Conservation (phyloP, 1,140 invertebrate species). For the Eupristina koningsbergeri region DNA sequence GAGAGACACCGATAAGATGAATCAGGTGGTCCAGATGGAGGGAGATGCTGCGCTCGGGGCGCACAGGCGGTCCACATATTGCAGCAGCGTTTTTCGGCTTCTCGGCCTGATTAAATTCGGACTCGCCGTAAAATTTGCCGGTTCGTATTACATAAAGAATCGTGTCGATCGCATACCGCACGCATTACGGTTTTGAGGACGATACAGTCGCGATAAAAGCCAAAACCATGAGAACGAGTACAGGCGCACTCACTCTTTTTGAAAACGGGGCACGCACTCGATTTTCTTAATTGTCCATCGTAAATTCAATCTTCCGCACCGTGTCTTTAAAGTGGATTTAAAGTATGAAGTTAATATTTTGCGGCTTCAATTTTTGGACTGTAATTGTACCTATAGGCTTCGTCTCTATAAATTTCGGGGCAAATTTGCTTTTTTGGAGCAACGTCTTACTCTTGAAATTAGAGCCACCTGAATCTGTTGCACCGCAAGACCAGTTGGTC, state of each 20-base stretch:
- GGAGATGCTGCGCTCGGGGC: constrained; percentile 38
- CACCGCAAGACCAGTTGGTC: neutral
- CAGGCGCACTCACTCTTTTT: constrained; percentile 2
- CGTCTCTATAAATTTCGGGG: neutral
- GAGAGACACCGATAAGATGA: neutral
- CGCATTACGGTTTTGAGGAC: constrained; percentile 33
- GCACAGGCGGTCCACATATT: constrained; percentile 27
- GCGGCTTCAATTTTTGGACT: neutral
- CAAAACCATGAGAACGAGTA: constrained; percentile 6
- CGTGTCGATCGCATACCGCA: constrained; percentile 43
- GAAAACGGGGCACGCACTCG: constrained; percentile 24
- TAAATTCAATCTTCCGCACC: constrained; percentile 8
- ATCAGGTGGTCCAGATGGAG: neutral
- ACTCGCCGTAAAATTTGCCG: constrained; percentile 10
- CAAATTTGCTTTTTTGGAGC: constrained; percentile 2
- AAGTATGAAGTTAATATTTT: constrained; percentile 14
- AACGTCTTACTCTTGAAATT: constrained; percentile 10
- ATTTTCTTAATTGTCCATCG: constrained; percentile 7
- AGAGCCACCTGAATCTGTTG: neutral
- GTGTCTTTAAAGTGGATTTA: constrained; percentile 5
- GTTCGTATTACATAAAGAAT: constrained; percentile 45
- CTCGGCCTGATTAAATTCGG: constrained; percentile 45
- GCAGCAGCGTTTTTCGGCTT: constrained; percentile 52
- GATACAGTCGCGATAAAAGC: constrained; percentile 24
- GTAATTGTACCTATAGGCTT: constrained; percentile 14